Conservation (phyloP, 2,113 vertebrate species). For the Sander lucioperca region DNA sequence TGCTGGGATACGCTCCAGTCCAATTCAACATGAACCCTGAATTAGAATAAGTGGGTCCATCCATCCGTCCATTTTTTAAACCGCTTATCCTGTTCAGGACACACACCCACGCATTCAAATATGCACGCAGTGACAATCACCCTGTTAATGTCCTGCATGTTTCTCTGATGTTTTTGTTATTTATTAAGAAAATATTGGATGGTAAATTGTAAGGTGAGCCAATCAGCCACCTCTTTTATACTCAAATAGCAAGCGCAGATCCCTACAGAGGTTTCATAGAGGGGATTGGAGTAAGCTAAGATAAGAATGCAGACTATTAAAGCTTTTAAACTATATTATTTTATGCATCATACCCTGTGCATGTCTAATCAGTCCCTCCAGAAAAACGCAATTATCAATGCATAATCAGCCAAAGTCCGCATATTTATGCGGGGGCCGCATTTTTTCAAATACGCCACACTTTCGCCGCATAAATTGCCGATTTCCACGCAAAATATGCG, state of each 20-base stretch:
- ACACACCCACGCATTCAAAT: not conserved
- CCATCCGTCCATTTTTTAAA: conserved; percentile 11
- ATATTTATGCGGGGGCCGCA: no score
- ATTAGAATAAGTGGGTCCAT: conserved; percentile 23
- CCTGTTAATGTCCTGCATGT: not conserved
- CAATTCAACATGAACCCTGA: conserved; percentile 10
- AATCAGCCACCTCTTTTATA: conserved; percentile 30
- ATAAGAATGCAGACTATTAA: not conserved
- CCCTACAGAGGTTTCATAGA: conserved; percentile 25
- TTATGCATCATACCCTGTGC: conserved; percentile 12
- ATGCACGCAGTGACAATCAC: not conserved
- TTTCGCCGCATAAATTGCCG: no score
- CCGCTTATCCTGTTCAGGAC: conserved; percentile 5
- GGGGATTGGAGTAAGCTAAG: conserved; percentile 31
- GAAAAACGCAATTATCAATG: no score
- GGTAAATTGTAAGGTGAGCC: conserved; percentile 26
- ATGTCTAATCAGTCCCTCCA: not conserved
- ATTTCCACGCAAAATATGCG: no score
- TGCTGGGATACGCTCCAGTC: conserved; percentile 4
- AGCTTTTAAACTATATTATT: conserved; percentile 24
- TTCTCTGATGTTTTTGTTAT: conserved; percentile 17
- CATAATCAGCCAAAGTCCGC: no score
- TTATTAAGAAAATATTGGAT: conserved; percentile 15
- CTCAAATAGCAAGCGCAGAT: conserved; percentile 21
- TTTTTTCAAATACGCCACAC: no score